Evolutionary conservation across 2,113 vertebrate species (phyloP).

Genomic region (Hippolais icterina): DNA sequence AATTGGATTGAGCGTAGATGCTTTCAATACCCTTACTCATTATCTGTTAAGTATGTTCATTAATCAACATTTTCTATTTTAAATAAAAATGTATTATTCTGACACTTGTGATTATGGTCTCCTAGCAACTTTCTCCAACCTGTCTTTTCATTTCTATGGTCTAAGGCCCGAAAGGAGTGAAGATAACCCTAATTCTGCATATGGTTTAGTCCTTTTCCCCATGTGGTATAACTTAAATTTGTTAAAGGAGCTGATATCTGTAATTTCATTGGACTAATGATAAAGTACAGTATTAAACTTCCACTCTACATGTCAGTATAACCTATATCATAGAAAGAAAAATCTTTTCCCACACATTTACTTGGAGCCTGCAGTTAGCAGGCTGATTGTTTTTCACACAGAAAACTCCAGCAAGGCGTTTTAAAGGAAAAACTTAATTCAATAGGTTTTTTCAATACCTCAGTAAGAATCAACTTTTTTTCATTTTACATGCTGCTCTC

Average conservation of each 20-base stretch:
- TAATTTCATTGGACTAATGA: conserved; percentile 45
- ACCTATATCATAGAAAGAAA: background rate
- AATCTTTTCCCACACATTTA: background rate
- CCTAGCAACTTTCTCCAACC: conserved; percentile 48
- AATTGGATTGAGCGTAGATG: conserved; percentile 43
- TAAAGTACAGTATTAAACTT: conserved; percentile 27
- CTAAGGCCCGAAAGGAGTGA: background rate
- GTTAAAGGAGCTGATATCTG: conserved; percentile 16
- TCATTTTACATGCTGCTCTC: background rate
- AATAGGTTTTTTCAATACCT: conserved; percentile 5
- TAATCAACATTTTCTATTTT: conserved; percentile 53
- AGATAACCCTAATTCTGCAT: background rate
- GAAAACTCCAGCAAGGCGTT: conserved; percentile 3
- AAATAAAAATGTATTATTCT: conserved; percentile 68
- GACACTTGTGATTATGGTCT: conserved; percentile 45
- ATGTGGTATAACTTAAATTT: conserved; percentile 30
- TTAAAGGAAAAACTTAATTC: conserved; percentile 25
- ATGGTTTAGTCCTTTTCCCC: conserved; percentile 38
- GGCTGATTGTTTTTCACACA: conserved; percentile 3
- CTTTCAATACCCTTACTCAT: conserved; percentile 42
- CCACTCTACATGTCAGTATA: background rate
- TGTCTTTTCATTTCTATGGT: conserved; percentile 1
- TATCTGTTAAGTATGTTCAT: conserved; percentile 48
- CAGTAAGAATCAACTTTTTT: conserved; percentile 9
- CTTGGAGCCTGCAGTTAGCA: background rate